Base-by-base conservation (phyloP, 2,797 vertebrate genomes). In the Darevskia nairensis region DNA sequence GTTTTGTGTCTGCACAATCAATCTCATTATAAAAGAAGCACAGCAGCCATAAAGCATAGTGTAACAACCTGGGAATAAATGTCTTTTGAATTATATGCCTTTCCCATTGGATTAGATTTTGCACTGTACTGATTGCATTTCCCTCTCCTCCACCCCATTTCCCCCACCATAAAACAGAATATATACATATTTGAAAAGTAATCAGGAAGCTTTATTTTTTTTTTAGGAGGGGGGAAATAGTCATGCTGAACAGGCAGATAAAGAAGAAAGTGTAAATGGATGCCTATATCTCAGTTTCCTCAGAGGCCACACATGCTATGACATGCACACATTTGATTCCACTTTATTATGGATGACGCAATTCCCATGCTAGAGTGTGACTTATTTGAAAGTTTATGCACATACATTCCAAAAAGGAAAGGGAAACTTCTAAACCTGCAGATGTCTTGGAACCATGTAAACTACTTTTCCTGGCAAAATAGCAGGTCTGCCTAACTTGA, bases 11-110 rank as follows among this genome's bases (percentile, higher is more conserved):
- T 82, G 0, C 86, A n/a, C 6, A 89, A 88, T 90, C 55, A 91
- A 80, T 86, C 46, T 74, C 81, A 25, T 64, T 88, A 89, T 68
- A 92, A 88, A 59, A 83, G n/a, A 89, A 92, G 86, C 1, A 77
- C 0, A 44, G 3, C 44, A 25, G 2, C 19, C 61, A 25, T 84
- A 72, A 90, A 91, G 86, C 29, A 0, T 0, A 85, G 0, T 3
- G 89, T n/a, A 76, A 76, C 81, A 87, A 81, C 17, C 0, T 71
- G 85, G 74, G 61, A 66, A 82, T 44, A 85, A 80, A 88, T 32
- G 6, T 74, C 0, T 55, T 74, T 85, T 88, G 64, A 39, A 74
- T 72, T 61, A 25, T 80, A 32, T 72, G 46, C 61, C 25, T 85
- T 88, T 83, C 3, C 0, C 0, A 85, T n/a, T 1, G 64, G 78